Evolutionary conservation across 2,888 invertebrate genomes (phyloP), one percentile per base, ranked within the genome.

Genomic region (Julus scandinavius): DNA sequence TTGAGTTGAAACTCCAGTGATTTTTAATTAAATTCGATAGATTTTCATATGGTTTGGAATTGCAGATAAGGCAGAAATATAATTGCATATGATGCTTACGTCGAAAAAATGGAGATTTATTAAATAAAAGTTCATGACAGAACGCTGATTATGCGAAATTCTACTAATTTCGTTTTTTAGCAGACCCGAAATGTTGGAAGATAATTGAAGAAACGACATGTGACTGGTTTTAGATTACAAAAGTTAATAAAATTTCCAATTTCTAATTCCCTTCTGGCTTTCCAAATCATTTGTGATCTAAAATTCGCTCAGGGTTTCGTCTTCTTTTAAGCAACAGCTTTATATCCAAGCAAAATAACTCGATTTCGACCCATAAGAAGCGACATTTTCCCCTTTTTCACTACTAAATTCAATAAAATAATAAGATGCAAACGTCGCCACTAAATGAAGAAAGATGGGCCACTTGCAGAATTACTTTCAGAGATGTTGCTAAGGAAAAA

Each of bases 181-280:
- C 63, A 72, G 63, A 72, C 63, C 63, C n/a, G 20, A 72, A 72
- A 72, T 20, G 63, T 20, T 29, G 20, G 29, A n/a, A 20, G 63
- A 72, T 72, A 72, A 72, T n/a, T 2, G n/a, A 20, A 72, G 63
- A 20, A 72, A 72, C 63, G 63, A 20, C 63, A 72, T 72, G 20
- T 72, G 63, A 20, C 63, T 72, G 63, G 63, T 72, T 72, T 72
- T n/a, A 72, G 63, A 72, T 72, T 72, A 72, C 63, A 72, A 72
- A 72, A 72, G 63, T 72, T 72, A 72, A 72, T 72, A 72, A 72
- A 72, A 72, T 72, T 72, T 72, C 63, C 63, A 72, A 72, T 72
- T 72, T 72, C n/a, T 72, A n/a, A 72, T 72, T 72, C 63, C 63
- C 63, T 72, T 72, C 63, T 72, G 63, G 63, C 63, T 72, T 72